Evolutionary conservation across 2,888 invertebrate species (phyloP), one percentile per base, ranked within the genome.

Genomic region (Bugula neritina): DNA sequence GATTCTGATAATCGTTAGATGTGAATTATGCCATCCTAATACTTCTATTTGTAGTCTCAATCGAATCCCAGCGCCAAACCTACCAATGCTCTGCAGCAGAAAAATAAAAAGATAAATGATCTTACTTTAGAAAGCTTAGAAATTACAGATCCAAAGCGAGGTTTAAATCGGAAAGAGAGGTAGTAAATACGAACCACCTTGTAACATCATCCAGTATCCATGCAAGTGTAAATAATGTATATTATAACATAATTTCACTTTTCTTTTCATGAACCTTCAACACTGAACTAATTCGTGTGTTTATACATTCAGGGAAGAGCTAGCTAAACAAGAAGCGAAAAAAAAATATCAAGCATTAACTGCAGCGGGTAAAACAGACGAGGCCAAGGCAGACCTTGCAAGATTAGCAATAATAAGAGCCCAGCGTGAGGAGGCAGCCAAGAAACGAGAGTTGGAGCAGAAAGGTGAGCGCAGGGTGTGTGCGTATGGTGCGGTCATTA

Each of bases 351-450:
- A 93, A 81, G 93, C 93, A 82, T 86, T 96, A 58, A 97, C 97
- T 80, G 92, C 93, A 0, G 93, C 93, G 77, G 97, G 97, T 57
- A 94, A 94, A 85, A 98, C 97, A 0, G 94, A 94, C 31, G 94
- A 97, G 82, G 97, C 97, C 0, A 89, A 93, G 72, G 92, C 95
- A 0, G 98, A 98, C 86, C 86, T 98, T 70, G 97, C 96, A 1
- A 87, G 97, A 72, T 87, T 98, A 78, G 96, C 96, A 1, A 91
- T 97, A 77, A 93, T 98, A 77, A 90, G 92, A 74, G 94, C 96
- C 83, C 94, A 97, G 84, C 87, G 97, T 23, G 96, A 94, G 80
- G 96, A 97, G 78, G 95, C 95, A 0, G 93, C 94, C n/a, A 91
- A 91, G 78, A 90, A 91, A 80, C 88, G 94, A 70, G 96, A 95